Percentiles rank a stretch among this genome's conserved stretches.
Evolutionary conservation across 2,113 vertebrate species (phyloP).

Genomic region (Strix aluco): DNA sequence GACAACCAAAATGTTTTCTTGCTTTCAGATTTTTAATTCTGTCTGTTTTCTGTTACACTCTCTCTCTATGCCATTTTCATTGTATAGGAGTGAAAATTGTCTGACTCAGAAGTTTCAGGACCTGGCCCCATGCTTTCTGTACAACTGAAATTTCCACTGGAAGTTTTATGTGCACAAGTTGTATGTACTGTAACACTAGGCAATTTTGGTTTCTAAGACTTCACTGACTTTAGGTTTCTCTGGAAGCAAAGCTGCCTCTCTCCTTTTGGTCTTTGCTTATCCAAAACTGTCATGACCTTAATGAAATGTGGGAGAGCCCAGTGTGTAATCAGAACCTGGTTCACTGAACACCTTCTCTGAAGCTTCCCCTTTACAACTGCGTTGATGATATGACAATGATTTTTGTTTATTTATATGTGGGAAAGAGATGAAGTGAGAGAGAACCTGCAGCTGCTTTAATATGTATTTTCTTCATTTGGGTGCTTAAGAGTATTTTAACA

Average conservation of each 20-base stretch:
- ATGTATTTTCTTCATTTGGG: background rate
- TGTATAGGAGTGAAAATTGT: background rate
- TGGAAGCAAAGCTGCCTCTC: background rate
- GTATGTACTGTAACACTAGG: background rate
- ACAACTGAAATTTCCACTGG: background rate
- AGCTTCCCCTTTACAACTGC: background rate
- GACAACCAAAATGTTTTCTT: background rate
- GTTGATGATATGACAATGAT: background rate
- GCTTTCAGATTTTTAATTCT: background rate
- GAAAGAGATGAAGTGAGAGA: background rate
- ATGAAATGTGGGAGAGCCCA: background rate
- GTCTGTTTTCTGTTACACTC: background rate
- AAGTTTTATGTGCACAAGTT: background rate
- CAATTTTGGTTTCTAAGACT: background rate
- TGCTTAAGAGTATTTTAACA: background rate
- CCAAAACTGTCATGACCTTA: background rate
- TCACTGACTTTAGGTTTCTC: background rate
- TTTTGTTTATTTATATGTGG: background rate
- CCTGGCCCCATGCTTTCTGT: background rate
- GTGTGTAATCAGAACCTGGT: background rate
- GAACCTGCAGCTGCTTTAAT: background rate
- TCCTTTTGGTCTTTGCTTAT: background rate
- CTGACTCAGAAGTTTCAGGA: background rate
- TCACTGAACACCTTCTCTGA: background rate
- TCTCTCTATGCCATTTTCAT: background rate